A percentile compares a stretch with the other conserved stretches of the same genome.
These are phyloP conservation scores for Pongo abelii DNA, from an alignment of 2,113 vertebrate species.

Conservation along the genomic window DNA sequence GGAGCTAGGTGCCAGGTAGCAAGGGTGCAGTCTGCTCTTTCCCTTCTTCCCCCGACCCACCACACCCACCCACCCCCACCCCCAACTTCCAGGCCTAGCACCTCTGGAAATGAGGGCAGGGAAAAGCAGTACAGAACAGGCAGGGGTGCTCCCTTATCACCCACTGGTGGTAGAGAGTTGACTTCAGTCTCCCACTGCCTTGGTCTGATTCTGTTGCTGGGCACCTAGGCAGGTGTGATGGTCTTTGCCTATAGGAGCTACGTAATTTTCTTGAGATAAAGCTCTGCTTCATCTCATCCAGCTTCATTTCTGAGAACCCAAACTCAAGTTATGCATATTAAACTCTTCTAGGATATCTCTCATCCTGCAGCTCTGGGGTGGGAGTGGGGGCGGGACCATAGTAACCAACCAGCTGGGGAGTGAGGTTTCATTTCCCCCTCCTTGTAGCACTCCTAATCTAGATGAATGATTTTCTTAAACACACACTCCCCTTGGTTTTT, in stretches of 20 bases:
- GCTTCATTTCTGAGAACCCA: not conserved
- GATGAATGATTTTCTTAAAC: not conserved
- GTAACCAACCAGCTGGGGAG: not conserved
- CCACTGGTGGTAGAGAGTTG: not conserved
- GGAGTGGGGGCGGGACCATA: not conserved
- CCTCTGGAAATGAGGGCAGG: not conserved
- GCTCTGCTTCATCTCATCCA: not conserved
- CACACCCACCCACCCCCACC: too few species aligned
- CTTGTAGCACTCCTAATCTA: not conserved
- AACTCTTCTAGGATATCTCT: not conserved
- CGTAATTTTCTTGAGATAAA: not conserved
- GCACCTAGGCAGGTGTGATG: not conserved
- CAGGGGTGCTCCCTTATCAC: not conserved
- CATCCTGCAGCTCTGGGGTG: not conserved
- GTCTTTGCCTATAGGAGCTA: not conserved
- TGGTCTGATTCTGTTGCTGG: not conserved
- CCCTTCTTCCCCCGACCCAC: accelerated
- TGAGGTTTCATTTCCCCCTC: not conserved
- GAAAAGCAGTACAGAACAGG: not conserved
- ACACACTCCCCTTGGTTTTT: not conserved
- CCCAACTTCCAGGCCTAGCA: accelerated
- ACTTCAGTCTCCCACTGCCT: not conserved
- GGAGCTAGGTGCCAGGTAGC: not conserved
- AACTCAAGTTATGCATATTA: not conserved
- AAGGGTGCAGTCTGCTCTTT: not conserved